A percentile compares a stretch with the other conserved stretches of the same genome.
Evolutionary conservation across 1,140 invertebrate species (phyloP).

Genomic region (Danaus melanippus): DNA sequence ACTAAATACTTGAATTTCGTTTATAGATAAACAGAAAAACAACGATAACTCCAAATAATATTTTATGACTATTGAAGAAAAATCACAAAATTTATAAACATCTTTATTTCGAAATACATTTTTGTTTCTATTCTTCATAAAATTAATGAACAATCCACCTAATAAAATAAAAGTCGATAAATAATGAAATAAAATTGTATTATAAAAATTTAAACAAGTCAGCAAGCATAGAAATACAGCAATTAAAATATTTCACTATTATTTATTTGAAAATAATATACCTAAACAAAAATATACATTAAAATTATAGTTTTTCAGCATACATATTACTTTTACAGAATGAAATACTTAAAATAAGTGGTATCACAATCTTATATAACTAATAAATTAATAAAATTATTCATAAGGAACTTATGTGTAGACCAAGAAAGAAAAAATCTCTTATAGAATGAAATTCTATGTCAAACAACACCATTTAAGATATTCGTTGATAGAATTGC

Average conservation of each 20-base stretch:
- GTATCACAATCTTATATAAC: constrained; percentile 68
- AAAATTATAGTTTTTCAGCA: constrained; percentile 42
- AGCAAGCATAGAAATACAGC: constrained; percentile 36
- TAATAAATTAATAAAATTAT: constrained; percentile 57
- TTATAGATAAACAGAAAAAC: constrained; percentile 7
- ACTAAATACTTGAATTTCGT: not conserved
- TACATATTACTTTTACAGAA: constrained; percentile 41
- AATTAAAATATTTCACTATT: constrained; percentile 40
- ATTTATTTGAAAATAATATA: constrained; percentile 47
- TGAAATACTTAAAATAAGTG: constrained; percentile 61
- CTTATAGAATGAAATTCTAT: constrained; percentile 33
- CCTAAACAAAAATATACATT: constrained; percentile 53
- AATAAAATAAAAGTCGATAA: constrained; percentile 27
- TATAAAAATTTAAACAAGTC: constrained; percentile 19
- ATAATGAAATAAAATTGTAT: constrained; percentile 21
- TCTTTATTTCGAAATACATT: constrained; percentile 48
- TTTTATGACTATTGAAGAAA: constrained; percentile 56
- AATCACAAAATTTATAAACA: constrained; percentile 56
- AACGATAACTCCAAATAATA: constrained; percentile 35
- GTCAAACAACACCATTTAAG: constrained; percentile 34
- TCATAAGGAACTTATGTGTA: constrained; percentile 65
- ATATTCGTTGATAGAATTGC: constrained; percentile 35
- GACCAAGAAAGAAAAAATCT: constrained; percentile 51
- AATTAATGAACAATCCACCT: constrained; percentile 13
- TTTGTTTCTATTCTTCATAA: constrained; percentile 42